Evolutionary conservation across 2,888 invertebrate genomes (phyloP).

Genomic region (Camptogramma bilineatum): DNA sequence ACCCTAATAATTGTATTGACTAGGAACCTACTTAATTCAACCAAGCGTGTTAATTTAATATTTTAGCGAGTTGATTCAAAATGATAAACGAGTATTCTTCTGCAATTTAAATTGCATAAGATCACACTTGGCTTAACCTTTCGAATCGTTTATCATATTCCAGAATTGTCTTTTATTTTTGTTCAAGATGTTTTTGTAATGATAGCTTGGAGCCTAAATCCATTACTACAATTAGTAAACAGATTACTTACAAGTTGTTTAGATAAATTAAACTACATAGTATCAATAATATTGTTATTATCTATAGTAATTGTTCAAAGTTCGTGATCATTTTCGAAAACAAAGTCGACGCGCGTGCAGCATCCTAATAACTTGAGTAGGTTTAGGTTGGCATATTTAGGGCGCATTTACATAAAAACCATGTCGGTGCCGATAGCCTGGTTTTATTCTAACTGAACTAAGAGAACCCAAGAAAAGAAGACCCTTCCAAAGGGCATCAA

Average conservation of each 20-base stretch:
- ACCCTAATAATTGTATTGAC: neutral
- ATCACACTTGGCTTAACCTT: conserved; percentile 22
- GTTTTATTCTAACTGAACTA: neutral
- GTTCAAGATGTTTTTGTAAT: neutral
- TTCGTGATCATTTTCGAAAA: conserved; percentile 23
- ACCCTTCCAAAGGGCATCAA: too few relatives aligned
- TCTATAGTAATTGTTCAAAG: conserved; percentile 2
- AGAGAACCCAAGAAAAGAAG: too few relatives aligned
- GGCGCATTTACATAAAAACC: conserved; percentile 5
- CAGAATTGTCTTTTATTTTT: neutral
- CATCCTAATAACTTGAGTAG: conserved; percentile 41
- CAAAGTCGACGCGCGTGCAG: conserved; percentile 27
- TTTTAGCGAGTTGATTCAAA: conserved; percentile 10
- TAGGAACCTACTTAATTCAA: neutral
- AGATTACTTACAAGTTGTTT: neutral
- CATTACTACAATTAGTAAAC: neutral
- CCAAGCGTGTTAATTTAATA: conserved; percentile 1
- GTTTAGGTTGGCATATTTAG: conserved; percentile 40
- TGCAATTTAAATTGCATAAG: conserved; percentile 10
- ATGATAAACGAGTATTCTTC: conserved; percentile 14
- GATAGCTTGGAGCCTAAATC: neutral
- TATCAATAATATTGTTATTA: neutral
- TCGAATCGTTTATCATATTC: conserved; percentile 5
- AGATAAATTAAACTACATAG: neutral
- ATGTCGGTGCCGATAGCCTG: neutral